These are phyloP conservation scores for Yponomeuta plumbellus DNA, from an alignment of 2,888 invertebrate genomes.

Conservation along the genomic window DNA sequence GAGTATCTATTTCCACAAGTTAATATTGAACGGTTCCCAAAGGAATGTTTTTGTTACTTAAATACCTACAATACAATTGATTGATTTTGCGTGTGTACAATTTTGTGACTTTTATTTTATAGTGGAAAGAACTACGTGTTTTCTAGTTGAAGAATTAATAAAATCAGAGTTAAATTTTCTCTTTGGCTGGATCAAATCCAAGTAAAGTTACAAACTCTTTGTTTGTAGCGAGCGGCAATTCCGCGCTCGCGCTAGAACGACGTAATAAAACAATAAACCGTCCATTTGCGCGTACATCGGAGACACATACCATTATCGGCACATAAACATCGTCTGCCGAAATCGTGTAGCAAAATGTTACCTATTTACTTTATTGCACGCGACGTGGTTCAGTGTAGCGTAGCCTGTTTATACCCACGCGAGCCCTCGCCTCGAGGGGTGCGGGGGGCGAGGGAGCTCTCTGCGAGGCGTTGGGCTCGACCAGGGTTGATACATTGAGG, in stretches of 20 bases:
- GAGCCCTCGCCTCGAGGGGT: slow-evolving; percentile 25
- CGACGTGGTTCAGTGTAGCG: slow-evolving; percentile 39
- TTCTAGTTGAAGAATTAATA: background rate
- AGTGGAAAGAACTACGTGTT: background rate
- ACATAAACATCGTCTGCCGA: slow-evolving; percentile 64
- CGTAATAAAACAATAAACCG: slow-evolving; percentile 64
- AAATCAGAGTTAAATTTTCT: background rate
- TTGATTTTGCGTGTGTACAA: background rate
- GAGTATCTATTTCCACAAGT: too few relatives aligned
- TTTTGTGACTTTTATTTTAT: background rate
- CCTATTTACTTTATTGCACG: slow-evolving; percentile 70
- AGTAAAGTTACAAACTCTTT: slow-evolving; percentile 3
- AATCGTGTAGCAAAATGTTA: slow-evolving; percentile 70
- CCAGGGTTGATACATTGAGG: slow-evolving; percentile 46
- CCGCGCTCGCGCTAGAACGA: slow-evolving; percentile 23
- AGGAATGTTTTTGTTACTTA: too few relatives aligned
- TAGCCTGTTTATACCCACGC: slow-evolving; percentile 34
- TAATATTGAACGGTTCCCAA: too few relatives aligned
- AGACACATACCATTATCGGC: slow-evolving; percentile 73
- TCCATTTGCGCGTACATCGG: slow-evolving; percentile 64
- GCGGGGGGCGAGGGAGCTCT: slow-evolving; percentile 25
- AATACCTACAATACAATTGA: too few relatives aligned
- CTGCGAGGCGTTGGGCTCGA: slow-evolving; percentile 34
- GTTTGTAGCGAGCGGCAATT: background rate
- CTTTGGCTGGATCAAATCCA: background rate